Evolutionary conservation across 2,797 vertebrate species (phyloP), one percentile per base, ranked within the genome.

Genomic region (Anguilla megastoma): DNA sequence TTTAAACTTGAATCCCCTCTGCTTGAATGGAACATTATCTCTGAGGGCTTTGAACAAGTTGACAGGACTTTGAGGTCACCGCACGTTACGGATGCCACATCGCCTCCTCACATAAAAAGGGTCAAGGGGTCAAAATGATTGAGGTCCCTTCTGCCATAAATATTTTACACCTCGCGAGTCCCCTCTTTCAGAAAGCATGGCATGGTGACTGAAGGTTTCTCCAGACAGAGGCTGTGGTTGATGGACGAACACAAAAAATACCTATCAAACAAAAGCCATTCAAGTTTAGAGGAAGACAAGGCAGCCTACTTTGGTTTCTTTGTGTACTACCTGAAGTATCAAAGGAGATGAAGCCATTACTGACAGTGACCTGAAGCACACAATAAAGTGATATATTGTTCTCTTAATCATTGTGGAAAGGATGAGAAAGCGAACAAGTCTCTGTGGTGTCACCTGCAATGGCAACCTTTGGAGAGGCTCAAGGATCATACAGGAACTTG

Each of bases 201-300:
- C 91, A 92, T 91, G 97, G 96, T 97, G 97, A 98, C 96, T 96
- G 97, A 98, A 97, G 96, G 96, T 96, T 98, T 98, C 97, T 98
- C 97, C 97, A 95, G 97, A 95, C 96, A 96, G 96, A 97, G 96
- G 96, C 96, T 94, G 96, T 96, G 93, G 97, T 95, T 99, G 98
- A 99, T 94, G 97, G 98, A 97, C 92, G 96, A 96, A 97, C 97
- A 98, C 97, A 98, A 98, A 98, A n/a, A 48, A 97, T 96, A 93
- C 95, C 95, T 97, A 93, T 95, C 91, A 94, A 96, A 96, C 96
- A 97, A 97, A 96, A 96, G 96, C 94, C 94, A 96, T 96, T 96
- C 95, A 97, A 97, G 96, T 96, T 96, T 96, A 96, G 92, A 90
- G 89, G 96, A 97, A 98, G 97, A 97, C 97, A 97, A 95, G 95